Conservation (phyloP, 2,888 invertebrate species). For the Synergus gifuensis region DNA sequence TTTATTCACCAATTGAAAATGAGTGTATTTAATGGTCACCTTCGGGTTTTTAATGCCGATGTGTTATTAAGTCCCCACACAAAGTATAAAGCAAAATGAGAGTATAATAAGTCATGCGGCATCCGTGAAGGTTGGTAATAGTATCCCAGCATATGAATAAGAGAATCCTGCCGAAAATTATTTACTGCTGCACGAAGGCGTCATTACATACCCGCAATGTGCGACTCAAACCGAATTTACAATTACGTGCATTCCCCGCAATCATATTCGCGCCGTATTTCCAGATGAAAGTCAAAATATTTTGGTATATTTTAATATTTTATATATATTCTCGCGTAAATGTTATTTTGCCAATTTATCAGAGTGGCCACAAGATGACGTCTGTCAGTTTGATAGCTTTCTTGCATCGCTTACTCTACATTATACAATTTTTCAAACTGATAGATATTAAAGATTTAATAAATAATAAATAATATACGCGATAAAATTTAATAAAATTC, state of each 20-base stretch:
- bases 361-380: too few species aligned
- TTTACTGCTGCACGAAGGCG: conserved; percentile 30
- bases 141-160: neutral
- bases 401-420: neutral
- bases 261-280: neutral
- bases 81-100: conserved; percentile 5
- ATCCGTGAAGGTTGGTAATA: neutral
- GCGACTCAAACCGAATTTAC: conserved; percentile 9
- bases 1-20: neutral
- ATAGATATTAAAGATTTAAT: neutral
- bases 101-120: neutral
- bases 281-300: neutral
- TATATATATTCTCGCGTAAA: too few species aligned
- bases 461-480: neutral
- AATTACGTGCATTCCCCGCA: conserved; percentile 10
- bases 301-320: neutral
- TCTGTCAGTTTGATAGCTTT: neutral
- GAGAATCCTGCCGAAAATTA: conserved; percentile 25
- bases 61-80: neutral
- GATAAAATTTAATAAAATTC: neutral
- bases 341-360: too few species aligned
- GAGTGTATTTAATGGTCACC: conserved; percentile 5
- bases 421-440: neutral
- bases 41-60: conserved; percentile 4
- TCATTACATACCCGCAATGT: conserved; percentile 15